These are phyloP conservation scores for Falco punctatus DNA, from an alignment of 2,113 vertebrate genomes.

Conservation along the genomic window DNA sequence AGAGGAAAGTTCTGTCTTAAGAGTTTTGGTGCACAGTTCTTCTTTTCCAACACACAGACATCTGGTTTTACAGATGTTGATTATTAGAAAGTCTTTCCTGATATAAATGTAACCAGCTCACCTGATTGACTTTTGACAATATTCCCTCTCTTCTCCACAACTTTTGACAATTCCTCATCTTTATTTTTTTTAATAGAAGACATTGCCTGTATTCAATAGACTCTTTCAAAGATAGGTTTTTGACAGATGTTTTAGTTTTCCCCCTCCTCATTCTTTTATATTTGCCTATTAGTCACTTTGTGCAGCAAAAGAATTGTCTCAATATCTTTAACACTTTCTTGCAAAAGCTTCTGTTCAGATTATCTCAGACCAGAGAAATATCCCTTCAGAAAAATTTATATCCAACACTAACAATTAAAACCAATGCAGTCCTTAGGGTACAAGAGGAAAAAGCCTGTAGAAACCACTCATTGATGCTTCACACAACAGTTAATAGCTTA, in stretches of 20 bases:
- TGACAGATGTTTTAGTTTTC: neutral
- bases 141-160: neutral
- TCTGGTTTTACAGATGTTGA: neutral
- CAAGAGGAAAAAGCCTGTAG: neutral
- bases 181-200: accelerated
- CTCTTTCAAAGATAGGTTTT: neutral
- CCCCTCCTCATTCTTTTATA: neutral
- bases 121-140: neutral
- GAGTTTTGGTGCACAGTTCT: neutral
- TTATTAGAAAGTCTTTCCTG: neutral
- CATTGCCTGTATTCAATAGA: neutral
- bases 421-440: neutral
- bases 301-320: neutral
- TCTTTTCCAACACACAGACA: neutral
- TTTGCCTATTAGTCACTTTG: neutral
- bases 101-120: neutral
- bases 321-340: neutral
- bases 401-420: neutral
- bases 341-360: neutral
- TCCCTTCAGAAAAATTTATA: neutral
- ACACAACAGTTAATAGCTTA: neutral
- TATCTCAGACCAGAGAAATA: neutral
- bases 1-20: neutral
- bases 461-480: neutral
- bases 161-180: neutral